Percentiles rank a stretch among this genome's conserved stretches.
Conservation (phyloP, 2,888 invertebrate species). For the Drosophila pseudotakahashii region DNA sequence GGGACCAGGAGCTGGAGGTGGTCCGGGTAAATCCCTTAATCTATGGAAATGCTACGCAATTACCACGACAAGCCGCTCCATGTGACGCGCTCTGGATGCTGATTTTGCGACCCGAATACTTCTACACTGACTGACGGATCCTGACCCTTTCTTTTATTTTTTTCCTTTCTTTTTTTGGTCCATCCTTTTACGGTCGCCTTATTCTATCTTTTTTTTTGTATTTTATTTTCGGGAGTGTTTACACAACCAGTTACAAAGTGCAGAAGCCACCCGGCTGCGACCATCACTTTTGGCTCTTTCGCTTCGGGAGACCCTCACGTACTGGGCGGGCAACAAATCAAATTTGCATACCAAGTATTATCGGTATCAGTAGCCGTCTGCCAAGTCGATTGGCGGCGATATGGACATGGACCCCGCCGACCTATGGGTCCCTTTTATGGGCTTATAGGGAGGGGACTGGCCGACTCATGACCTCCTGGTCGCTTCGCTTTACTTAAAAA, state of each 20-base stretch:
- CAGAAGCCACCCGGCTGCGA: slow-evolving; percentile 61
- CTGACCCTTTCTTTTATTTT: slow-evolving; percentile 75
- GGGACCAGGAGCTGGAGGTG: neutral
- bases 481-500: slow-evolving; percentile 1
- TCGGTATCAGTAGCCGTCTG: slow-evolving; percentile 57
- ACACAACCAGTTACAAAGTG: slow-evolving; percentile 82
- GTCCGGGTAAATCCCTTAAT: slow-evolving; percentile 81
- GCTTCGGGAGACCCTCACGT: slow-evolving; percentile 59
- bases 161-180: slow-evolving; percentile 16
- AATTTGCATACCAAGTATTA: slow-evolving; percentile 83
- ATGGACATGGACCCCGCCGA: slow-evolving; percentile 3
- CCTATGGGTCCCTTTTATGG: neutral
- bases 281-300: slow-evolving; percentile 15
- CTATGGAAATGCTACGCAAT: slow-evolving; percentile 83
- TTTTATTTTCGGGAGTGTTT: slow-evolving; percentile 74
- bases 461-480: slow-evolving; percentile 6
- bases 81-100: slow-evolving; percentile 58
- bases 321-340: slow-evolving; percentile 78
- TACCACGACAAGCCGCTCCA: slow-evolving; percentile 79
- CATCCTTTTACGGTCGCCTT: slow-evolving; percentile 31
- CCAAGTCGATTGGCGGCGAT: slow-evolving; percentile 11
- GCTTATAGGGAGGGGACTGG: neutral
- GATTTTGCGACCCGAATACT: slow-evolving; percentile 35
- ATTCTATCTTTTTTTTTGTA: slow-evolving; percentile 47
- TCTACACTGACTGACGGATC: slow-evolving; percentile 59